These are phyloP conservation scores for Oscheius onirici DNA, from an alignment of 2,888 invertebrate genomes.

Conservation along the genomic window DNA sequence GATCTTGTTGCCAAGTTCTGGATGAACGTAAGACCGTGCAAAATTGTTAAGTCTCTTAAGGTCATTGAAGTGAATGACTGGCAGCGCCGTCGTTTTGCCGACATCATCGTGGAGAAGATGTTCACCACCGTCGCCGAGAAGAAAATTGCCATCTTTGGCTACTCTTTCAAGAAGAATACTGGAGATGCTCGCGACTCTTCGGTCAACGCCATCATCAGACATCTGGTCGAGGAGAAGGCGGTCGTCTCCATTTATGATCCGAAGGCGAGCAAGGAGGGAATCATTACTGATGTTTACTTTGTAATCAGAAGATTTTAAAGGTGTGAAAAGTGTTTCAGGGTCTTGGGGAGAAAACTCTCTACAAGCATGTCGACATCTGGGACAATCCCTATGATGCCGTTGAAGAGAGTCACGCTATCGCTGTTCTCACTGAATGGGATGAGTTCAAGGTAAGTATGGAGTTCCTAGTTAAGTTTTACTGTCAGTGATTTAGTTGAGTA, in stretches of 20 bases:
- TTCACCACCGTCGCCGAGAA: constrained; percentile 98
- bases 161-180: constrained; percentile 98
- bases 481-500: no score
- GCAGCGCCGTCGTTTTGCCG: constrained; percentile 91
- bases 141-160: constrained; percentile 91
- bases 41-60: constrained; percentile 74
- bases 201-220: constrained; percentile 90
- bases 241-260: constrained; percentile 94
- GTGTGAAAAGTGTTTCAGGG: not conserved
- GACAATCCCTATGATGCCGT: constrained; percentile 88
- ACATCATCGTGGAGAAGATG: constrained; percentile 86
- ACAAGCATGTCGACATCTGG: constrained; percentile 79
- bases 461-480: no score
- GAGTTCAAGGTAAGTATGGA: constrained; percentile 89
- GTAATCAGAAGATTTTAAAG: constrained; percentile 25
- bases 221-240: constrained; percentile 93
- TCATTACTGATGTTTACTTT: constrained; percentile 68
- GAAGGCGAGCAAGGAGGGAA: constrained; percentile 79
- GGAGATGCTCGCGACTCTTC: constrained; percentile 83
- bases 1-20: constrained; percentile 97
- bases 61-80: constrained; percentile 96
- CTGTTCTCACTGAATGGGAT: constrained; percentile 98
- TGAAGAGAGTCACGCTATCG: constrained; percentile 88
- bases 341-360: not conserved
- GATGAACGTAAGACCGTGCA: constrained; percentile 78